Conservation (phyloP, 1,140 invertebrate genomes). For the Drepana arcuata region DNA sequence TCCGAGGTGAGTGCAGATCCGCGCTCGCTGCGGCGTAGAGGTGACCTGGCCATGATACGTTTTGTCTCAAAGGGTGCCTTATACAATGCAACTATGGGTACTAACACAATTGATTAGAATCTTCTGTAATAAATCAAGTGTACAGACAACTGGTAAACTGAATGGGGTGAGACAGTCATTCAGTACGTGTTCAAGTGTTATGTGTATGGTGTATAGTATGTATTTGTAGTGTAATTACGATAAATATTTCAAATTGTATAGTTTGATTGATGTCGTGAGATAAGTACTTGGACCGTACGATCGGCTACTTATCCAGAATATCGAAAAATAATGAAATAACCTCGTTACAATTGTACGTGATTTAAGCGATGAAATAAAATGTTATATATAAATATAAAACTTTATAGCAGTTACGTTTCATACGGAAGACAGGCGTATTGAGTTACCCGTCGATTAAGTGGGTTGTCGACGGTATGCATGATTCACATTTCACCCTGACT, state of each 20-base stretch:
- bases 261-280: too few relatives aligned
- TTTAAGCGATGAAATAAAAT: too few relatives aligned
- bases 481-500: slow-evolving; percentile 37
- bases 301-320: too few relatives aligned
- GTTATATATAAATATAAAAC: slow-evolving; percentile 9
- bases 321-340: slow-evolving; percentile 1
- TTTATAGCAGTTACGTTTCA: slow-evolving; percentile 11
- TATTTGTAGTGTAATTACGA: too few relatives aligned
- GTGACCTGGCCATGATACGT: slow-evolving; percentile 52
- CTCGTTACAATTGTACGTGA: slow-evolving; percentile 7
- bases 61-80: slow-evolving; percentile 35
- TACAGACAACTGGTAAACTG: too few relatives aligned
- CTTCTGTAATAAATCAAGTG: too few relatives aligned
- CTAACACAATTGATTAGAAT: too few relatives aligned
- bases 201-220: too few relatives aligned
- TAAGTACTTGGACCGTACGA: too few relatives aligned
- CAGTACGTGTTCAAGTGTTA: too few relatives aligned
- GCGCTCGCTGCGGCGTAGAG: slow-evolving; percentile 31
- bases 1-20: slow-evolving; percentile 55
- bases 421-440: slow-evolving; percentile 40
- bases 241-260: too few relatives aligned
- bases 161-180: too few relatives aligned
- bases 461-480: slow-evolving; percentile 33
- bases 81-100: slow-evolving; percentile 32
- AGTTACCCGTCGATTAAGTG: slow-evolving; percentile 37